These are phyloP conservation scores for Magallana gigas DNA, from an alignment of 1,140 invertebrate species.

Conservation along the genomic window DNA sequence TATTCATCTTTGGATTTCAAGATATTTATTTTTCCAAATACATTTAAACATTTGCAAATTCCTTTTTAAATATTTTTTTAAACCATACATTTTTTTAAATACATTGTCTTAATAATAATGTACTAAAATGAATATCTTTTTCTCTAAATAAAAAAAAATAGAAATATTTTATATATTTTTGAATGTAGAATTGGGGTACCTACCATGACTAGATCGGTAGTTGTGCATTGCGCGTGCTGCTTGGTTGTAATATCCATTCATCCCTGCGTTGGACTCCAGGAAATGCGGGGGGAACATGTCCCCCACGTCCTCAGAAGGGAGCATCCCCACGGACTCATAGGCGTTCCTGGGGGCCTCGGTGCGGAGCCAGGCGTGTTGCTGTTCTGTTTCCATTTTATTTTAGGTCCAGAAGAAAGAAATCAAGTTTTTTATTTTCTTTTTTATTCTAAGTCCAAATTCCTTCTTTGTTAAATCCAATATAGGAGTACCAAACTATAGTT, in stretches of 20 bases:
- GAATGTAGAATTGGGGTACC: slow-evolving; percentile 8
- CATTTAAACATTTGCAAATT: not conserved
- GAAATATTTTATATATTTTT: not conserved
- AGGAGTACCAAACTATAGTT: not conserved
- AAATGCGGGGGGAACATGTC: slow-evolving; percentile 71
- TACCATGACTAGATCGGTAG: slow-evolving; percentile 67
- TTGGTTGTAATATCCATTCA: slow-evolving; percentile 62
- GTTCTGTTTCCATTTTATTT: slow-evolving; percentile 54
- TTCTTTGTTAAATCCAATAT: not conserved
- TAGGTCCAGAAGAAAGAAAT: slow-evolving; percentile 1
- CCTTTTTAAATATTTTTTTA: not conserved
- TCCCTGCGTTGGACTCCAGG: slow-evolving; percentile 61
- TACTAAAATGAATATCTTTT: not conserved
- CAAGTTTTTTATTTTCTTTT: slow-evolving; percentile 7
- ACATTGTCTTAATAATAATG: not conserved
- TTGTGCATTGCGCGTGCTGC: slow-evolving; percentile 62
- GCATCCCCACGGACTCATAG: slow-evolving; percentile 59
- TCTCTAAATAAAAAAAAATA: not conserved
- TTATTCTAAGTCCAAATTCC: not conserved
- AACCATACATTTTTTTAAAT: not conserved
- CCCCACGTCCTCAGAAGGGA: slow-evolving; percentile 70
- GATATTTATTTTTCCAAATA: not conserved
- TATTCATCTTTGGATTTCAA: not conserved
- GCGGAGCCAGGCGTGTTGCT: slow-evolving; percentile 66
- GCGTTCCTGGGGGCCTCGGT: slow-evolving; percentile 61